Evolutionary conservation across 2,113 vertebrate species (phyloP), one percentile per base, ranked within the genome.

Genomic region (Poeciliopsis retropinna): DNA sequence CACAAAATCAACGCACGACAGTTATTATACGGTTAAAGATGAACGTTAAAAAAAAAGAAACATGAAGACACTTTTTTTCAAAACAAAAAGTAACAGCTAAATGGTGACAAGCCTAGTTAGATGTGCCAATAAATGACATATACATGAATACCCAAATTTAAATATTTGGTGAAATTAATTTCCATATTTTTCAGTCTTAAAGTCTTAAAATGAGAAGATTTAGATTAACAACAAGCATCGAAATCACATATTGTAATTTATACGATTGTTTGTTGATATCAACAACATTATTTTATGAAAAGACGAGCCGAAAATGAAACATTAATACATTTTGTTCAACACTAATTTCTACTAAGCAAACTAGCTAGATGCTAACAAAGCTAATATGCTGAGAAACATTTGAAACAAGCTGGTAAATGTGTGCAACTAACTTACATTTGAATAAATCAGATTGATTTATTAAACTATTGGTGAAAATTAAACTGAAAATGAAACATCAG

Each of bases 1-100:
- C 83, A 87, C 64, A 30, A 63, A 72, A 2, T 39, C n/a, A 22
- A 61, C 61, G 82, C 67, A 75, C 62, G 11, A 17, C 32, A 60
- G 44, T 70, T 32, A 62, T 25, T 28, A 17, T 10, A 17, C 17
- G 51, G 37, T 1, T 66, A 17, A 63, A 17, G 19, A 63, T n/a
- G 2, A 10, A 25, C 47, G 7, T 54, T 11, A 37, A 11, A 54
- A 11, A 54, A 25, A n/a, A 57, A 9, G 9, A 57, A 57, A n/a
- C 51, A 57, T n/a, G 10, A 57, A n/a, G 22, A 57, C 7, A 9
- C 9, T 25, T 25, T 54, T 6, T n/a, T 57, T 8, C 32, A 2
- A 34, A 22, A 9, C 39, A 15, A 57, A n/a, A 2, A 22, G 8
- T 25, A 25, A 3, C 5, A 47, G 65, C 39, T 67, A 29, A 41